Evolutionary conservation across 2,888 invertebrate genomes (phyloP).

Genomic region (Tubiluchus corallicola): DNA sequence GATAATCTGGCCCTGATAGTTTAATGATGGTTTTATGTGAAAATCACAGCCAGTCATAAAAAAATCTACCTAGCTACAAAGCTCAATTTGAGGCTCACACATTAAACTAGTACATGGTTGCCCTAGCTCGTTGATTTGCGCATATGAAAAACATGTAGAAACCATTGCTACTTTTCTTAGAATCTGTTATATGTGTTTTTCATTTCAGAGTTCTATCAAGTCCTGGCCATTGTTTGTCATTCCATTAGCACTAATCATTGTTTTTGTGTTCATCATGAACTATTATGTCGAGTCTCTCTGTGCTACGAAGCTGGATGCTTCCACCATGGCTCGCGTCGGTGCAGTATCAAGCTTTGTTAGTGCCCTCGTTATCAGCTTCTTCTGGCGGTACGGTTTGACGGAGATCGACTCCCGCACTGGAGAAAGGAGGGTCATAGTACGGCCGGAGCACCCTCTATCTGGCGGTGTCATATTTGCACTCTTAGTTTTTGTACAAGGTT

Average conservation of each 20-base stretch:
- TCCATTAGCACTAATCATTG: conserved; percentile 25
- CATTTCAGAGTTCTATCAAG: conserved; percentile 12
- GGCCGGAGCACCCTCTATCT: conserved; percentile 29
- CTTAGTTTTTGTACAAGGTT: conserved; percentile 32
- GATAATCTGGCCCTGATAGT: too few species aligned
- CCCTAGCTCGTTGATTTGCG: too few species aligned
- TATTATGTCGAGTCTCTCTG: conserved; percentile 33
- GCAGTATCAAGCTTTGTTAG: conserved; percentile 28
- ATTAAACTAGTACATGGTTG: too few species aligned
- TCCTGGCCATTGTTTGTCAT: conserved; percentile 24
- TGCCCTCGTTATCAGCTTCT: conserved; percentile 24
- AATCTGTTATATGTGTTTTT: conserved; percentile 5
- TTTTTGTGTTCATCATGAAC: conserved; percentile 32
- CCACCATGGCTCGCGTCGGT: conserved; percentile 26
- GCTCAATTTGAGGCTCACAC: too few species aligned
- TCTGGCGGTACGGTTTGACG: conserved; percentile 27
- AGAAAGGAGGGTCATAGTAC: conserved; percentile 8
- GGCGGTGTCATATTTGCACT: conserved; percentile 33
- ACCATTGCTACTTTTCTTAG: too few species aligned
- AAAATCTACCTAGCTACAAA: too few species aligned
- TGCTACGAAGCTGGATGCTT: conserved; percentile 23
- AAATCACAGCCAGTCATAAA: too few species aligned
- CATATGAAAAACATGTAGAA: too few species aligned
- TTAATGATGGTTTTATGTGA: too few species aligned
- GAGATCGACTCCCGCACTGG: neutral